Evolutionary conservation across 2,888 invertebrate species (phyloP), one percentile per base, ranked within the genome.

Genomic region (Bellardia pandia): DNA sequence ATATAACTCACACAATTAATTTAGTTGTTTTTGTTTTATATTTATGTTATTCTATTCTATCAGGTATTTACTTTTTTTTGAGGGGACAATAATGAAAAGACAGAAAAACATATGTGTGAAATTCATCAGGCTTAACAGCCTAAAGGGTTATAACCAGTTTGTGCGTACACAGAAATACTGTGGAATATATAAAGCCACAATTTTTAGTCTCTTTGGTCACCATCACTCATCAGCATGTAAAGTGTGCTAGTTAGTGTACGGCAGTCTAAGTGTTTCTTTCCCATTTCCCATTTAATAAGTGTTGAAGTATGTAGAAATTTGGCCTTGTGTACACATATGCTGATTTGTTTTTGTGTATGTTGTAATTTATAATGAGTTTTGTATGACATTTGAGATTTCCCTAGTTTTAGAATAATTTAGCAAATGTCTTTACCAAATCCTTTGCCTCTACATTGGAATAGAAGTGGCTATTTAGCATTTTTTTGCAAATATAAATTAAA

Each of bases 351-450:
- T n/a, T 33, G 3, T 33, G 33, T 76, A 30, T 42, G 42, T n/a
- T 68, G 51, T 60, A 68, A 74, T 81, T 68, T 60, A 69, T 75
- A 76, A 62, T 45, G 48, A 62, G 23, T 82, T 68, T 60, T 40
- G 30, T 51, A 40, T 76, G 53, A 30, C 56, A 45, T 71, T 83
- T 69, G 37, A 62, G 53, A 56, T 56, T 76, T 82, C 48, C 3
- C 53, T 56, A 16, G 51, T 58, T 51, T 48, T 56, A 2, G 1
- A 16, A 16, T 33, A 9, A 2, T 23, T 66, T 42, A 42, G 9
- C 6, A 60, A 60, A 58, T 60, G n/a, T 23, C 48, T 48, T 45
- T 14, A 62, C 4, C 11, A n/a, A 45, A n/a, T 42, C 9, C 23
- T 23, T 2, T 9, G 6, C 42, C 6, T 13, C 1, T 11, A 16